phyloP scores from a whole-genome alignment of 2,888 invertebrate species.

The Salticus scenicus region DNA sequence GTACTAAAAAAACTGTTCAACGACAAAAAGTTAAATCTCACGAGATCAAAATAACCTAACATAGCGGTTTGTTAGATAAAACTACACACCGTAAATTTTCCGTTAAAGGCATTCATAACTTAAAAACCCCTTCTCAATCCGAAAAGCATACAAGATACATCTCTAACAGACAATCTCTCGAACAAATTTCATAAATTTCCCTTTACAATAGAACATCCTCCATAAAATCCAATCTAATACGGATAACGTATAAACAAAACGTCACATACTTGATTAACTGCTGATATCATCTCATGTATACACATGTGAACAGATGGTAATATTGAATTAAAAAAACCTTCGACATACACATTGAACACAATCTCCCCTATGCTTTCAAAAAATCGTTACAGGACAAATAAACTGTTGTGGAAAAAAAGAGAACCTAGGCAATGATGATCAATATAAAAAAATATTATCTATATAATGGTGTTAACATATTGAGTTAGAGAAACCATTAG shows the following conservation, averaged over 20 bases:
- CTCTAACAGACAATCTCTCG: background rate
- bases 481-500: background rate
- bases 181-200: background rate
- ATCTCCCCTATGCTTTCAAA: background rate
- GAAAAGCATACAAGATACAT: background rate
- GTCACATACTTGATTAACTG: background rate
- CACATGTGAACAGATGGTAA: background rate
- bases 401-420: background rate
- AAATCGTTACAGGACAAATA: slow-evolving; percentile 4
- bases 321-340: background rate
- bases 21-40: too few relatives aligned
- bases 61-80: background rate
- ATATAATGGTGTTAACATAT: slow-evolving; percentile 4
- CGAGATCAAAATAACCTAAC: too few relatives aligned
- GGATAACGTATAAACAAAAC: background rate
- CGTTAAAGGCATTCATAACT: background rate
- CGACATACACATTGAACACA: background rate
- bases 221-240: background rate
- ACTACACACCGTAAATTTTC: background rate
- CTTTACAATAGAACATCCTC: background rate
- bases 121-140: background rate
- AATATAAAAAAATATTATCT: slow-evolving; percentile 4
- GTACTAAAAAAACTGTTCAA: too few relatives aligned
- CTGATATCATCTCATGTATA: background rate
- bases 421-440: background rate